phyloP scores from a whole-genome alignment of 1,140 invertebrate species.

The Cyrtorhinus lividipennis region DNA sequence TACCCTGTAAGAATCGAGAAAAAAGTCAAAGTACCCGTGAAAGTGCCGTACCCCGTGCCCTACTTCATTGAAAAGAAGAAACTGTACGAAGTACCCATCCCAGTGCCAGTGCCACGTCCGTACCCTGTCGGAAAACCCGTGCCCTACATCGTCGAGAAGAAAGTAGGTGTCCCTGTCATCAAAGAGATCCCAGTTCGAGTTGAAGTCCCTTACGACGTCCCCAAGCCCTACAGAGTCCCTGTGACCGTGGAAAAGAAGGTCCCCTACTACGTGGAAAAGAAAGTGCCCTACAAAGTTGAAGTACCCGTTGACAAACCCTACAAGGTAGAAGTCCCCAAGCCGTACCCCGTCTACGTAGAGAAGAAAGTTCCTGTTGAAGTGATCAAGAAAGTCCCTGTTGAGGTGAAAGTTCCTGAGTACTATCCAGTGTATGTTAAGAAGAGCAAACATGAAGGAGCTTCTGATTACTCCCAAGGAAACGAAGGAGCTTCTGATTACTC shows the following conservation, averaged over 20 bases:
- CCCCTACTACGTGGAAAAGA: constrained; percentile 12
- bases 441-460: neutral
- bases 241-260: constrained; percentile 13
- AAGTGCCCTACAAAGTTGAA: constrained; percentile 6
- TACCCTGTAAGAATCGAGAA: constrained; percentile 23
- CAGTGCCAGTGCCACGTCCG: constrained; percentile 22
- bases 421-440: constrained; percentile 5
- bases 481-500: too few relatives aligned
- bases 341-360: constrained; percentile 14
- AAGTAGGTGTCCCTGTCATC: neutral
- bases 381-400: constrained; percentile 1
- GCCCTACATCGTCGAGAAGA: neutral
- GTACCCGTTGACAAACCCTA: constrained; percentile 14
- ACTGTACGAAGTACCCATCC: constrained; percentile 26
- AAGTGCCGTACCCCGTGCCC: constrained; percentile 50
- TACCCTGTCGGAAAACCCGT: neutral
- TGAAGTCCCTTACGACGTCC: constrained; percentile 10
- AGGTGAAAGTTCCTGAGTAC: constrained; percentile 6
- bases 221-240: neutral
- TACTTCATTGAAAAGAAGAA: constrained; percentile 40
- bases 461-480: too few relatives aligned
- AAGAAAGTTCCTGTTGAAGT: constrained; percentile 12
- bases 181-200: neutral
- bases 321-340: constrained; percentile 13
- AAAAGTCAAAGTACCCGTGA: constrained; percentile 29